These are phyloP conservation scores for Trissolcus basalis DNA, from an alignment of 1,140 invertebrate genomes.

Conservation along the genomic window DNA sequence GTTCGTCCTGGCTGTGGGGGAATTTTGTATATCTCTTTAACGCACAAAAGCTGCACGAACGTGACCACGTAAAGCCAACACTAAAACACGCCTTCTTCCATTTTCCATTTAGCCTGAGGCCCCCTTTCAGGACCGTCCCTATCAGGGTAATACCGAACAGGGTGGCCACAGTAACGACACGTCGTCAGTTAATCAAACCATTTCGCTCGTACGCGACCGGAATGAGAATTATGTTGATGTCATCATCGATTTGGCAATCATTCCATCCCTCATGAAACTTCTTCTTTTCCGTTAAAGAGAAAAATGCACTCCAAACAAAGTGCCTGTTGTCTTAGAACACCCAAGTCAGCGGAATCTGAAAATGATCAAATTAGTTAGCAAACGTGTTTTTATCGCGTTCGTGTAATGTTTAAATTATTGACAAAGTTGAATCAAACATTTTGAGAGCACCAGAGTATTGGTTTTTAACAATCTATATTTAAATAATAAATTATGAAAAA, in stretches of 20 bases:
- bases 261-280: conserved; percentile 45
- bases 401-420: too few relatives aligned
- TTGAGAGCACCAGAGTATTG: too few relatives aligned
- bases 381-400: too few relatives aligned
- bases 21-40: conserved; percentile 53
- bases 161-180: conserved; percentile 72
- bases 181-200: conserved; percentile 76
- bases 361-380: background rate
- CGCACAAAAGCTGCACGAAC: conserved; percentile 59
- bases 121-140: conserved; percentile 61
- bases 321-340: background rate
- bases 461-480: too few relatives aligned
- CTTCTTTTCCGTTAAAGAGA: background rate
- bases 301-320: conserved; percentile 2
- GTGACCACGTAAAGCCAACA: conserved; percentile 62
- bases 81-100: conserved; percentile 60
- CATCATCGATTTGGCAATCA: conserved; percentile 68
- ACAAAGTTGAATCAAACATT: too few relatives aligned
- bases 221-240: conserved; percentile 65
- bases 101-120: conserved; percentile 62
- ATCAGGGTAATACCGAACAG: conserved; percentile 64
- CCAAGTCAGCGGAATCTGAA: too few relatives aligned
- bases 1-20: background rate
- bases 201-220: conserved; percentile 69
- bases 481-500: too few relatives aligned